Evolutionary conservation across 2,113 vertebrate species (phyloP), one percentile per base, ranked within the genome.

Genomic region (Miniopterus natalensis): DNA sequence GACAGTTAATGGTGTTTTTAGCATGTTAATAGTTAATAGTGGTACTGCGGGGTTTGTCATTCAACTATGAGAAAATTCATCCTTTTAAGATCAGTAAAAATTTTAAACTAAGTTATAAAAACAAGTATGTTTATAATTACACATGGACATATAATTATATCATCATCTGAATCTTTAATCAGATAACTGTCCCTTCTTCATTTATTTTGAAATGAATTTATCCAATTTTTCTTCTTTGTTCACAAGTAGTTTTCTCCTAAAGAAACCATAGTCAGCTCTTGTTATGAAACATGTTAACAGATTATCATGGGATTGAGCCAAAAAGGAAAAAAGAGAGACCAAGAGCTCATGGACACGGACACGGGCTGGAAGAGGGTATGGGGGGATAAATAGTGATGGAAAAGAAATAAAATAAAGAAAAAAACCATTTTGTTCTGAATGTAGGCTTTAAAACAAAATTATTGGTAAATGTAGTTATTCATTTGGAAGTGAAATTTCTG

Each of bases 181-280:
- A 89, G 61, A 70, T 81, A 74, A 85, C 12, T 66, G 51, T 68
- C 15, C 20, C 29, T 68, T 51, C 51, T 73, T 79, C 40, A 83
- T 94, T 92, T 94, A 90, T 63, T 95, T 89, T 92, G 55, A 94
- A 96, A 83, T 42, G 88, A 74, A 66, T 87, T 94, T 89, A 91
- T 89, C 51, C 59, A 53, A 70, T 84, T 93, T 95, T 84, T 20
- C 53, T 91, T 86, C 71, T 73, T 80, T 71, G 12, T 68, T 92
- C 68, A 85, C 23, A 65, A 55, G 31, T 79, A 25, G 63, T 90
- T 90, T 96, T 68, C 45, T 96, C 51, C 55, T 81, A 59, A 84
- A 89, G 85, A 93, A 87, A 74, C 18, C 18, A 47, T 10, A 61
- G 36, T 70, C 42, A 31, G 15, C 63, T 95, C 42, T 36, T 61